Evolutionary conservation across 92 coral and sea anemone species (phyloP), one percentile per base, ranked within the genome.

Genomic region (Heteractis magnifica): DNA sequence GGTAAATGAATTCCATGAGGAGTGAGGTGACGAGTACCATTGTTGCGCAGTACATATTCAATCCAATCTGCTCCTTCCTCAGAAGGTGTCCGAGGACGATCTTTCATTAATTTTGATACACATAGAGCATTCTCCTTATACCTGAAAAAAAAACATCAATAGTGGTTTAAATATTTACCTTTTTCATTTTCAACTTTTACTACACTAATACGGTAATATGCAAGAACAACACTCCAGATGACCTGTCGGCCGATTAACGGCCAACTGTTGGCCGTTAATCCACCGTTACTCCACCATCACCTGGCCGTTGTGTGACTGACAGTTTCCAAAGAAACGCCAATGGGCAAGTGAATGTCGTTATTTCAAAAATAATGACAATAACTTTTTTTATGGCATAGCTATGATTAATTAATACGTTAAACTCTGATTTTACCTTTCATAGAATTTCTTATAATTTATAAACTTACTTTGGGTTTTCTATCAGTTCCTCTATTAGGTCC

Each of bases 31-130:
- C 51, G 77, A 68, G 86, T 82, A 20, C 86, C 86, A 19, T 82
- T 82, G 75, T 82, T 26, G 6, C 72, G 75, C 56, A 82, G 55
- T 16, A 82, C 86, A 82, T 72, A 82, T 74, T 82, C 86, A 11
- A 82, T 82, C 86, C 86, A 82, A 60, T 82, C 86, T 53, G 86
- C 86, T 13, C 79, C 86, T 58, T 82, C 86, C n/a, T 82, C 56
- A 72, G 86, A 13, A 19, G 86, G 53, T 18, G 86, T 72, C 11
- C 72, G 79, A 18, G 56, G 65, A 8, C 79, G 86, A 60, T 82
- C 86, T 49, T 55, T 75, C 75, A 73, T 41, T 16, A 82, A 60
- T 49, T 82, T 82, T 20, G 86, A 82, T 6, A 72, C 72, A 19
- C 26, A 59, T 53, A 59, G 41, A 58, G 86, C 86, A 82, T 82